Evolutionary conservation across 2,113 vertebrate genomes (phyloP).

Genomic region (Phylloscopus trochilus): DNA sequence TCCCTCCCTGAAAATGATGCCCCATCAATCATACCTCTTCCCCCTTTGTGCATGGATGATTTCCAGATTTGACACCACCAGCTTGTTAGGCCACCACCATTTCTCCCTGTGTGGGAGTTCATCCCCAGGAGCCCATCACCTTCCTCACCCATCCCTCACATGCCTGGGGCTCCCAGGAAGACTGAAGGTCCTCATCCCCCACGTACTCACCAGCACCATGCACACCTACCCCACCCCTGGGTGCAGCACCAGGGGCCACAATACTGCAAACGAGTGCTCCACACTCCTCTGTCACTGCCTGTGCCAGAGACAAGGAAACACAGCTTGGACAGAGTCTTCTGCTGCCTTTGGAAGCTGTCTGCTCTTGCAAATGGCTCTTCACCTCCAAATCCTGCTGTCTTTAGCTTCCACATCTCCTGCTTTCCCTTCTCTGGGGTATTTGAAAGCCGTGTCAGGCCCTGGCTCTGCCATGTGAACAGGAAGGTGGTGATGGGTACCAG

Average conservation of each 20-base stretch:
- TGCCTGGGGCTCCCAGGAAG: too few species aligned
- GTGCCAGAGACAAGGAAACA: not conserved
- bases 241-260: not conserved
- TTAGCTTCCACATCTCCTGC: not conserved
- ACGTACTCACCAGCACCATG: not conserved
- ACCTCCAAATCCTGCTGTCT: not conserved
- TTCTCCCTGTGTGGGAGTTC: not conserved
- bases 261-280: not conserved
- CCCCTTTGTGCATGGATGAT: not conserved
- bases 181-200: not conserved
- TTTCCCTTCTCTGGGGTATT: not conserved
- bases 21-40: not conserved
- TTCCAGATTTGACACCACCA: not conserved
- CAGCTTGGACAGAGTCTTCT: not conserved
- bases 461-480: not conserved
- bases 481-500: not conserved
- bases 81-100: not conserved
- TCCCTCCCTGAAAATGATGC: not conserved
- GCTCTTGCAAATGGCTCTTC: not conserved
- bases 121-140: not conserved
- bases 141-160: not conserved
- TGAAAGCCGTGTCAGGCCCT: not conserved
- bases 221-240: not conserved
- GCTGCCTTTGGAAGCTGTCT: not conserved
- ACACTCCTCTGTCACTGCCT: not conserved